phyloP scores from a whole-genome alignment of 2,888 invertebrate genomes.

The Meandrusa payeni region DNA sequence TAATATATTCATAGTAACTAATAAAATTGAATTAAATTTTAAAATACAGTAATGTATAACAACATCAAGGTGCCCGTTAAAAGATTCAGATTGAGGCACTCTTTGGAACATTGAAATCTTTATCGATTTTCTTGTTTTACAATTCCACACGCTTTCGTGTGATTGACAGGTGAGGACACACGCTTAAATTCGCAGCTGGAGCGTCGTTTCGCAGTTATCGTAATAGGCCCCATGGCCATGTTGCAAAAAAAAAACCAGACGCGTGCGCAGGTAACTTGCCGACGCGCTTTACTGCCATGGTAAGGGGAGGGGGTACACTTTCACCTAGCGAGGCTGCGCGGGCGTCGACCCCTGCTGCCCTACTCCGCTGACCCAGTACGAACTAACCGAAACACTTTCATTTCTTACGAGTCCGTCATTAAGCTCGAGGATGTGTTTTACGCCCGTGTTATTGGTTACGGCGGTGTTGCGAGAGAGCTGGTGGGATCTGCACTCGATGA shows the following conservation, averaged over 20 bases:
- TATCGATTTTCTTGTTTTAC: conserved; percentile 20
- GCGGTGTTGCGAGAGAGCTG: conserved; percentile 40
- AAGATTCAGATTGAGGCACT: no score
- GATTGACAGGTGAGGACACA: conserved; percentile 67
- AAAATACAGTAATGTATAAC: no score
- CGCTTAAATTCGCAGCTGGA: conserved; percentile 68
- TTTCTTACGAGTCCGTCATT: conserved; percentile 66
- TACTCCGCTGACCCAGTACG: conserved; percentile 77
- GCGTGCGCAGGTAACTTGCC: conserved; percentile 64
- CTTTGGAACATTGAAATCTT: conserved; percentile 22
- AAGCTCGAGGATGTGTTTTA: conserved; percentile 66
- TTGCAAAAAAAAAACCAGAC: conserved; percentile 70
- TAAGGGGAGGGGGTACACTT: conserved; percentile 59
- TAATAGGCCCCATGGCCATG: conserved; percentile 78
- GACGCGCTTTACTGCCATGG: conserved; percentile 55
- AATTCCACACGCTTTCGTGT: conserved; percentile 41
- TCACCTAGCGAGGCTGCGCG: conserved; percentile 78
- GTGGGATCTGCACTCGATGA: conserved; percentile 32
- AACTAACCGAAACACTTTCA: conserved; percentile 75
- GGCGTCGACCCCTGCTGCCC: conserved; percentile 75
- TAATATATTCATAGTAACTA: no score
- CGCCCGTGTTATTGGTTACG: conserved; percentile 44
- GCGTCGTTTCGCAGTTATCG: conserved; percentile 72
- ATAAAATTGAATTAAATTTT: no score
- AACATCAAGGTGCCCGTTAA: no score